Evolutionary conservation across 2,888 invertebrate species (phyloP).

Genomic region (Oscheius sp.): DNA sequence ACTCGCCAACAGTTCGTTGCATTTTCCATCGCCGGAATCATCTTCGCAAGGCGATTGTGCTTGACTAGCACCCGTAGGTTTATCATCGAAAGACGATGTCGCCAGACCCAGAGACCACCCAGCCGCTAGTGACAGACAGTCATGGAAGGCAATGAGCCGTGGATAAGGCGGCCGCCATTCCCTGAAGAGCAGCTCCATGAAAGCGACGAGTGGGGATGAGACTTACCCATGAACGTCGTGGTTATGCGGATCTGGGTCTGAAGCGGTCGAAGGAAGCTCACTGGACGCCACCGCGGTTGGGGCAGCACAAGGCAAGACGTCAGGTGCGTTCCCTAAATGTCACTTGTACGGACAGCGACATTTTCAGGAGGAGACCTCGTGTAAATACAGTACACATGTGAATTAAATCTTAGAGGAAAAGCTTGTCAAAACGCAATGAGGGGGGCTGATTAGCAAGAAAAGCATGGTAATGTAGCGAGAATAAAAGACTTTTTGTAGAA

Average conservation of each 20-base stretch:
- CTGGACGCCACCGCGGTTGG: conserved; percentile 40
- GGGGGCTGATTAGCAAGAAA: too few species aligned
- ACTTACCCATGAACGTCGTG: conserved; percentile 11
- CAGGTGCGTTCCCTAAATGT: conserved; percentile 46
- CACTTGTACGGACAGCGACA: too few species aligned
- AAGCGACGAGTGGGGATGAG: too few species aligned
- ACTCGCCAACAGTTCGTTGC: conserved; percentile 68
- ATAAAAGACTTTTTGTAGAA: too few species aligned
- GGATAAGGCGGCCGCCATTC: conserved; percentile 72
- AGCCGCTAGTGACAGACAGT: conserved; percentile 69
- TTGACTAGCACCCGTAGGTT: conserved; percentile 59
- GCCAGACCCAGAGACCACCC: conserved; percentile 68
- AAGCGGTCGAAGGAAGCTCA: conserved; percentile 56
- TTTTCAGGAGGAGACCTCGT: too few species aligned
- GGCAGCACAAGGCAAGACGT: conserved; percentile 44
- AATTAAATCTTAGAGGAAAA: too few species aligned
- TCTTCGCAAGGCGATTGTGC: conserved; percentile 69
- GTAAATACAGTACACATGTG: too few species aligned
- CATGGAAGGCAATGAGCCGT: conserved; percentile 69
- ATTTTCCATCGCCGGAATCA: conserved; percentile 71
- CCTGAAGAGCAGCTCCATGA: conserved; percentile 39
- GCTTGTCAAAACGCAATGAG: too few species aligned
- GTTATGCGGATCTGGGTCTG: conserved; percentile 50
- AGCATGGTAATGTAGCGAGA: too few species aligned
- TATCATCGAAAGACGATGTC: conserved; percentile 53